These are phyloP conservation scores for Coregonus sp. DNA, from an alignment of 2,797 vertebrate species.

Conservation along the genomic window DNA sequence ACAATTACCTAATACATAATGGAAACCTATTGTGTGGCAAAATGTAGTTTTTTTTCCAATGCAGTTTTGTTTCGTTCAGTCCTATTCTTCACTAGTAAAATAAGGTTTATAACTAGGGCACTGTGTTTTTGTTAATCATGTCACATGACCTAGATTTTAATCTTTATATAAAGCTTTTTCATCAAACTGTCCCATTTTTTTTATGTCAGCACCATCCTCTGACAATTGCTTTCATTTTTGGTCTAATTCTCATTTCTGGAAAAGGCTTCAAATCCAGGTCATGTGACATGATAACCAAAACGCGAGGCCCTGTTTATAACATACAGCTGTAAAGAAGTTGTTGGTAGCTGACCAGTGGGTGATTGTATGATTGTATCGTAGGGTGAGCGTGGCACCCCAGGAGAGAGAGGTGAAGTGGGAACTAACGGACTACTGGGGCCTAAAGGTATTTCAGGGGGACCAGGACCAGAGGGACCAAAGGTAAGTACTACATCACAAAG, in stretches of 20 bases:
- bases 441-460: conserved; percentile 90
- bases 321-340: not conserved
- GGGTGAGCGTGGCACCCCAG: conserved; percentile 95
- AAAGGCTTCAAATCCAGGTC: no score
- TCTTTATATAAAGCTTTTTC: no score
- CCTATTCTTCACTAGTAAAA: not conserved
- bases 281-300: no score
- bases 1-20: not conserved
- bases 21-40: no score
- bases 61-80: not conserved
- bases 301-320: not conserved
- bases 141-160: no score
- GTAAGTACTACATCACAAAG: not conserved
- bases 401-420: conserved; percentile 90
- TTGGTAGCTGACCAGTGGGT: not conserved
- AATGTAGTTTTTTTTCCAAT: not conserved
- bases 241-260: no score
- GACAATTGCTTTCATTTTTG: no score
- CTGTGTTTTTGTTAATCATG: no score
- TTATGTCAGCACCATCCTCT: no score
- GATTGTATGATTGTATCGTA: conserved; percentile 44
- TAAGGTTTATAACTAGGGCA: not conserved
- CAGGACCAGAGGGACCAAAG: conserved; percentile 74
- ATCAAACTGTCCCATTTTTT: no score
- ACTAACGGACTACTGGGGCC: conserved; percentile 84